These are phyloP conservation scores for Dascillus cervinus DNA, from an alignment of 2,888 invertebrate genomes.

Conservation along the genomic window DNA sequence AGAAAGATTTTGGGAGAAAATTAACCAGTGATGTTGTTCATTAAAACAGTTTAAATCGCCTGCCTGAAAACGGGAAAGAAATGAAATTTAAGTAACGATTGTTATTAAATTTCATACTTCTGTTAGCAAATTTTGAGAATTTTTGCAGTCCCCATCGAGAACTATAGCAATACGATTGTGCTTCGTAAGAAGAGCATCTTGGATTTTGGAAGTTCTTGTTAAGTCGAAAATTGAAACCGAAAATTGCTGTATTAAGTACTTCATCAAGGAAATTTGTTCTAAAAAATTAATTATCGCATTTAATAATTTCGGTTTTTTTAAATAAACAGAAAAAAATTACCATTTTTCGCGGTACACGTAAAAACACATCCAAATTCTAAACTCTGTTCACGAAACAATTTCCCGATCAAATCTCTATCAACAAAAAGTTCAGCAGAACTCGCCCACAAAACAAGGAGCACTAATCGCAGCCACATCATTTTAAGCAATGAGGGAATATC, in stretches of 20 bases:
- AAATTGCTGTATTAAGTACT: constrained; percentile 1
- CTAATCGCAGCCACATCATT: too few relatives aligned
- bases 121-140: constrained; percentile 7
- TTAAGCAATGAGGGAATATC: too few relatives aligned
- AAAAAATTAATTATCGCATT: constrained; percentile 2
- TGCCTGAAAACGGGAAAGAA: constrained; percentile 16
- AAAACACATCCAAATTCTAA: too few relatives aligned
- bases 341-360: constrained; percentile 4
- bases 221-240: constrained; percentile 5
- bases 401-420: too few relatives aligned
- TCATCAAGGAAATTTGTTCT: constrained; percentile 3
- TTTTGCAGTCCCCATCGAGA: constrained; percentile 16
- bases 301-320: too few relatives aligned
- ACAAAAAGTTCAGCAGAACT: too few relatives aligned
- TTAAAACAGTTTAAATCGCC: constrained; percentile 21
- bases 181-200: not conserved
- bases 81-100: not conserved
- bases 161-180: constrained; percentile 13
- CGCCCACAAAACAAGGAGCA: too few relatives aligned
- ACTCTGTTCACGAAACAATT: too few relatives aligned
- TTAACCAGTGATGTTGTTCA: constrained; percentile 40
- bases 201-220: not conserved
- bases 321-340: not conserved
- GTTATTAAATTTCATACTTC: constrained; percentile 9
- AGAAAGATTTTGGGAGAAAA: constrained; percentile 30